These are phyloP conservation scores for Aeoliscus strigatus DNA, from an alignment of 2,797 vertebrate species.

Conservation along the genomic window DNA sequence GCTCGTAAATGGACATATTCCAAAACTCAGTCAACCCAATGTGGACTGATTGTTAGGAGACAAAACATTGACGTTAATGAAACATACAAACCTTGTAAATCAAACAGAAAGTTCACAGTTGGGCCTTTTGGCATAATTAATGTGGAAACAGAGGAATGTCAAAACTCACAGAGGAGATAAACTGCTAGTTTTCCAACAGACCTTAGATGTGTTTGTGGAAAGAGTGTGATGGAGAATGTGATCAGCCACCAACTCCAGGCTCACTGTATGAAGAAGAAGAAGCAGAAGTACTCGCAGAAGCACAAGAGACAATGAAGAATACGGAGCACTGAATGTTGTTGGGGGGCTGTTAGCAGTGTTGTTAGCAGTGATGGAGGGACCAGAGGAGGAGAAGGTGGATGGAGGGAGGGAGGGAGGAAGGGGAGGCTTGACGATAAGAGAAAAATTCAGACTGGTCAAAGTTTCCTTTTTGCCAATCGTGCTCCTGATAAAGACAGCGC, in stretches of 20 bases:
- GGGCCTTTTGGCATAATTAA: too few relatives aligned
- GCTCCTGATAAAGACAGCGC: slow-evolving; percentile 88
- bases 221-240: slow-evolving; percentile 37
- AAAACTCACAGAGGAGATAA: slow-evolving; percentile 34
- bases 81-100: too few relatives aligned
- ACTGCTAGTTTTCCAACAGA: slow-evolving; percentile 32
- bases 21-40: too few relatives aligned
- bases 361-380: slow-evolving; percentile 70
- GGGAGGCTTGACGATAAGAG: slow-evolving; percentile 78
- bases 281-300: too few relatives aligned
- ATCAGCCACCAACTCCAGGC: slow-evolving; percentile 41
- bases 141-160: slow-evolving; percentile 41
- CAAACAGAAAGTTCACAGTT: too few relatives aligned
- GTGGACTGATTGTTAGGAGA: too few relatives aligned
- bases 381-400: slow-evolving; percentile 60
- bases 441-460: slow-evolving; percentile 88
- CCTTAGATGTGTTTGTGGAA: slow-evolving; percentile 31
- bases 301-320: slow-evolving; percentile 25
- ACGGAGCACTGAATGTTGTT: slow-evolving; percentile 15
- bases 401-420: slow-evolving; percentile 14
- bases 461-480: slow-evolving; percentile 90
- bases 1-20: too few relatives aligned
- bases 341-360: slow-evolving; percentile 25
- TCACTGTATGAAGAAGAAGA: slow-evolving; percentile 35
- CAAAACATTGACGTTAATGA: too few relatives aligned